Evolutionary conservation across 2,113 vertebrate species (phyloP).

Genomic region (Hydrolagus affinis): DNA sequence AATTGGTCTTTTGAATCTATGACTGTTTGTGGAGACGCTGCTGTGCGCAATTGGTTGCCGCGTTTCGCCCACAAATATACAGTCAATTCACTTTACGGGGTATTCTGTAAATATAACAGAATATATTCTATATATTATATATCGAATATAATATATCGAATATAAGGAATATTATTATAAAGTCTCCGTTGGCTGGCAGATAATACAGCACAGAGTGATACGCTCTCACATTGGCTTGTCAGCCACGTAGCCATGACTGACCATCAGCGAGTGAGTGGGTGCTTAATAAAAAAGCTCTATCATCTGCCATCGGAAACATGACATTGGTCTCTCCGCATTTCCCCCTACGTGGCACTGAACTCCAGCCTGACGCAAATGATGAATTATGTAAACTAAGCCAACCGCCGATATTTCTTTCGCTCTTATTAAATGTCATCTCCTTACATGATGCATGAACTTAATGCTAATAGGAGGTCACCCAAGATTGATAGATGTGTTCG

Average conservation of each 20-base stretch:
- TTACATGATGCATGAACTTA: not conserved
- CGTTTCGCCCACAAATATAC: too few relatives aligned
- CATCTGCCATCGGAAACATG: too few relatives aligned
- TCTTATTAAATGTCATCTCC: slow-evolving; percentile 13
- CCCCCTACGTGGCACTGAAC: not conserved
- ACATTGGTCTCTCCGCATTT: not conserved
- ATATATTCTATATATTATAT: too few relatives aligned
- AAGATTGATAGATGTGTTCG: not conserved
- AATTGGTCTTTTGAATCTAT: too few relatives aligned
- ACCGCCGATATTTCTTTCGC: not conserved
- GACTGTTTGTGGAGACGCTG: too few relatives aligned
- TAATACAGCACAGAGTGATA: not conserved
- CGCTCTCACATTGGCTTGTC: not conserved
- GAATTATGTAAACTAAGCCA: slow-evolving; percentile 10
- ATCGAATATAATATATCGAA: too few relatives aligned
- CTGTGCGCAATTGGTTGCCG: too few relatives aligned
- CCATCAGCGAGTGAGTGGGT: not conserved
- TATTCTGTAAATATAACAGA: too few relatives aligned
- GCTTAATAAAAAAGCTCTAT: not conserved
- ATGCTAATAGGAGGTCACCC: not conserved
- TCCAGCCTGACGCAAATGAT: not conserved
- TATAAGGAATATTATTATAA: too few relatives aligned
- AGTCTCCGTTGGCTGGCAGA: not conserved
- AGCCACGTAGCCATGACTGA: not conserved
- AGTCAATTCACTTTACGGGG: too few relatives aligned